Evolutionary conservation across 2,888 invertebrate genomes (phyloP), one percentile per base, ranked within the genome.

Genomic region (Idaea biselata): DNA sequence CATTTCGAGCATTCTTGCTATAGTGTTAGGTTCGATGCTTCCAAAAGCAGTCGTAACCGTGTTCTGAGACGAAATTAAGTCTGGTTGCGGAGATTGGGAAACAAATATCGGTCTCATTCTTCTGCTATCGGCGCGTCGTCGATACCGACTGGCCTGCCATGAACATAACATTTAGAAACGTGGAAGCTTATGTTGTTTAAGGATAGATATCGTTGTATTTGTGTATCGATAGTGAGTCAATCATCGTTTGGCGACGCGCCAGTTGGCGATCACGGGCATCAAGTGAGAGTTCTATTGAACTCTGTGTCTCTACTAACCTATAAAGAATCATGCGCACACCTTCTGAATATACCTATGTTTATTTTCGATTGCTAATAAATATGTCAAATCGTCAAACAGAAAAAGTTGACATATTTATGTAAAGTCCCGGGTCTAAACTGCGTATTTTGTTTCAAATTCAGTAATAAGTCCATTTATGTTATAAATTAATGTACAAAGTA

Each of bases 81-180:
- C 88, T 63, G 86, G 87, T 70, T 79, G 81, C 68, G 82, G 75
- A 64, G 83, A 76, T 73, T 80, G 82, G 60, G 83, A 74, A 65
- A 80, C 69, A 73, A 85, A 84, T 66, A 84, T 78, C 66, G 83
- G 79, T 60, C 82, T 84, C 65, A 86, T 80, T 78, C 86, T 86
- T 84, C 86, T 84, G 79, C 86, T 83, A 75, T 86, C 84, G 82
- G 79, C 84, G 78, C 88, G 87, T 72, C 86, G 87, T 70, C 90
- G 89, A 81, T 91, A 91, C 79, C 89, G 88, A 84, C 83, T 85
- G 73, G 93, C 93, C 93, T 93, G 92, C 89, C 85, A 63, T 79
- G 77, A 82, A 90, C 78, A 91, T 79, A 90, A 87, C 76, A 80
- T 75, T 58, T 68, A 73, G 73, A 63, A 68, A 65, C 60, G 67